Evolutionary conservation across 2,113 vertebrate species (phyloP), one percentile per base, ranked within the genome.

Genomic region (Aegithalos caudatus): DNA sequence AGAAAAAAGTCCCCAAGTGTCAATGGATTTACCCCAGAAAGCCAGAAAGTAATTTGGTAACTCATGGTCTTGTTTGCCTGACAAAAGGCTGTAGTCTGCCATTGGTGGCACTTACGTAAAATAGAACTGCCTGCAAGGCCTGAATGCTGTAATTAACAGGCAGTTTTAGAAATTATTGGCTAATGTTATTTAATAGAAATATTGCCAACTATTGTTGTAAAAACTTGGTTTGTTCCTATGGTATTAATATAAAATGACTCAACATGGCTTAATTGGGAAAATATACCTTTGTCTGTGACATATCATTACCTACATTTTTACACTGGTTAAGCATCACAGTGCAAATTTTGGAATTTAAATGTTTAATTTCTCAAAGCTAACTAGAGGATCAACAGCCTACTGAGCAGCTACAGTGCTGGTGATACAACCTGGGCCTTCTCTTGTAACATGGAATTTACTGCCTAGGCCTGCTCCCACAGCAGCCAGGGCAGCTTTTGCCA

Each of bases 141-240:
- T 90, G 70, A 82, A 29, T 82, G 73, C 87, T 3, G 1, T 88
- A 87, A 95, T 96, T 95, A 94, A 80, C 81, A 83, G 81, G 42
- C 66, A 81, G 61, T 81, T 94, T 87, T 62, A 90, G 79, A 88
- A 95, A 93, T 90, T 90, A 94, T 76, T 95, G 62, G 58, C 74
- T 90, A 95, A 95, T 92, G 51, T 71, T 66, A 77, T 88, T 86
- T 86, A 93, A 88, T 66, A 81, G 74, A 95, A 95, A 96, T 70
- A 88, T 62, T 94, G 84, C 90, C 85, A 95, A 56, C 74, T 86
- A 77, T 51, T 91, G 50, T 86, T 92, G 58, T 73, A 81, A 90
- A 94, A 91, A 70, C 71, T 38, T 33, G 27, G 54, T 73, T 82
- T 88, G 78, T 45, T 94, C 84, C 53, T 91, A 91, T 3, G 3